Evolutionary conservation across 2,888 invertebrate genomes (phyloP).

Genomic region (Podabrus alpinus): DNA sequence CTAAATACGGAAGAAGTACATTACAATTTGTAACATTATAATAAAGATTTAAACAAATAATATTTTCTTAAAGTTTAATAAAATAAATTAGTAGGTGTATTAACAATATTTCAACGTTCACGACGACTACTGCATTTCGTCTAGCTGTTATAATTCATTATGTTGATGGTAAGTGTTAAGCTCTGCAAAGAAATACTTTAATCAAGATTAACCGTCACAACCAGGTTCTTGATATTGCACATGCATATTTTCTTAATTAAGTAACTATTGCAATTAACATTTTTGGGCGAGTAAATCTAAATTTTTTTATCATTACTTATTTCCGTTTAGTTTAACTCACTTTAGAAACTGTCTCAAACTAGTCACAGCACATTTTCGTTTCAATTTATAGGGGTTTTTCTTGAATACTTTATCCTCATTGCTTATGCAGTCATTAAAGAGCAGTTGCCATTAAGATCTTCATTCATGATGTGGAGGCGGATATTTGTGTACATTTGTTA

Average conservation of each 20-base stretch:
- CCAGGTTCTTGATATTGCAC: neutral
- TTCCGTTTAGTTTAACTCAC: neutral
- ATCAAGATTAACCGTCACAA: neutral
- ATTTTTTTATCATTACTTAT: neutral
- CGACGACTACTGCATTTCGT: neutral
- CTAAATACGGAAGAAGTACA: no score
- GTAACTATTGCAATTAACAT: neutral
- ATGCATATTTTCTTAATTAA: neutral
- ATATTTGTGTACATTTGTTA: conserved; percentile 26
- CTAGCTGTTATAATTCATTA: neutral
- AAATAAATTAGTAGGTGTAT: neutral
- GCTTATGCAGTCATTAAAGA: conserved; percentile 28
- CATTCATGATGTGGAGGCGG: conserved; percentile 22
- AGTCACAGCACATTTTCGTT: conserved; percentile 17
- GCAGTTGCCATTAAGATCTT: conserved; percentile 25
- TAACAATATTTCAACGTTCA: neutral
- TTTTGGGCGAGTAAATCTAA: neutral
- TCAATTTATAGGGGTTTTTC: conserved; percentile 26
- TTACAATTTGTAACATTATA: no score
- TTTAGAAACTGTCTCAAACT: neutral
- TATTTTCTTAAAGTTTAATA: no score
- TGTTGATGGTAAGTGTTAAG: neutral
- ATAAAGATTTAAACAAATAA: no score
- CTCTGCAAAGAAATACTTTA: neutral
- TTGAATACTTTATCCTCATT: conserved; percentile 23